Conservation (phyloP, 1,140 invertebrate genomes). For the Leptinotarsa texana region DNA sequence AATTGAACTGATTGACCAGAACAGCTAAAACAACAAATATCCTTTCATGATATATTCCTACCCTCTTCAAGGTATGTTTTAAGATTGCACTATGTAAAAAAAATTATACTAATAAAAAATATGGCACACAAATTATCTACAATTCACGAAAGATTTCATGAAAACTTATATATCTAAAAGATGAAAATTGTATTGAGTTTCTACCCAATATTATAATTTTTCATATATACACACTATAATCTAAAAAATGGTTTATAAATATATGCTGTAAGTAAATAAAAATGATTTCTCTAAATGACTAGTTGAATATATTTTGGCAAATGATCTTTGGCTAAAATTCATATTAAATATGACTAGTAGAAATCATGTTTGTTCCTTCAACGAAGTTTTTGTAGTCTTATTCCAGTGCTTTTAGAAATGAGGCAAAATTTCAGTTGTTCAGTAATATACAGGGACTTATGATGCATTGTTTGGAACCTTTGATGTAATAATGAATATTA, state of each 20-base stretch:
- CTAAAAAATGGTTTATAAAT: not conserved
- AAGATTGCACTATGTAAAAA: not conserved
- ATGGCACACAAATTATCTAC: slow-evolving; percentile 3
- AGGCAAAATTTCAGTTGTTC: no score
- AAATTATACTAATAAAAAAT: not conserved
- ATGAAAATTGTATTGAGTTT: not conserved
- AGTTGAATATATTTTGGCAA: slow-evolving; percentile 25
- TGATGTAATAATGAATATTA: no score
- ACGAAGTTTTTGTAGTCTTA: not conserved
- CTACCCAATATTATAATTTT: not conserved
- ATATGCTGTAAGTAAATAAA: slow-evolving; percentile 35
- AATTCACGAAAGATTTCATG: not conserved
- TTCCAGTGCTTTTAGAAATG: not conserved
- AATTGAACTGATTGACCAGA: no score
- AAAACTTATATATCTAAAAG: no score
- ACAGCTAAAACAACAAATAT: no score
- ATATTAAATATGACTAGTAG: slow-evolving; percentile 15
- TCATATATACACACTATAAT: not conserved
- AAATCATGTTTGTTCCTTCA: slow-evolving; percentile 2
- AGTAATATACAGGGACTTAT: no score
- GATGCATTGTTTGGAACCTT: no score
- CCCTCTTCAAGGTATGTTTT: not conserved
- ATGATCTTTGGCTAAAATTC: slow-evolving; percentile 22
- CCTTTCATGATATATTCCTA: no score
- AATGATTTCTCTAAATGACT: slow-evolving; percentile 27